Percentiles rank a stretch among this genome's conserved stretches.
These are phyloP conservation scores for Isichthys henryi DNA, from an alignment of 2,113 vertebrate species.

Conservation along the genomic window DNA sequence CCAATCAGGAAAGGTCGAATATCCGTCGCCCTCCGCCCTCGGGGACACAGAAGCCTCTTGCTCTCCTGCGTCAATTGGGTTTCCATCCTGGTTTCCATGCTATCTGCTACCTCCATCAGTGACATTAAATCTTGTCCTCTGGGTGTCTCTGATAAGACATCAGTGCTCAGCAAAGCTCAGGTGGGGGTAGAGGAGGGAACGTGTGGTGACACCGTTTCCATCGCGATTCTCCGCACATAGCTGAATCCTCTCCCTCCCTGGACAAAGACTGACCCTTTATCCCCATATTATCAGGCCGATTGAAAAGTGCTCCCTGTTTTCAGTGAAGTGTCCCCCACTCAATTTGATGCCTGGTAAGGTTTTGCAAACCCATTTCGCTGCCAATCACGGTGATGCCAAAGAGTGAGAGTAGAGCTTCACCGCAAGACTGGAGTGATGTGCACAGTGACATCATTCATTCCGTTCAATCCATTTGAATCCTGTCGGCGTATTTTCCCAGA, in stretches of 20 bases:
- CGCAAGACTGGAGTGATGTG: neutral
- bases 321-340: neutral
- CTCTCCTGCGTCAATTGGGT: neutral
- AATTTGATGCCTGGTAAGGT: constrained; percentile 4
- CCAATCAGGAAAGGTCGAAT: constrained; percentile 4
- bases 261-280: neutral
- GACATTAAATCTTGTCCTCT: constrained; percentile 16
- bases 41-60: neutral
- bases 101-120: constrained; percentile 16
- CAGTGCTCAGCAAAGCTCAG: neutral
- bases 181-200: neutral
- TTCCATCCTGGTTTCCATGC: constrained; percentile 6
- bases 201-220: neutral
- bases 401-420: neutral
- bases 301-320: neutral
- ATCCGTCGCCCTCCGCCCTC: neutral
- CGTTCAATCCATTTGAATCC: neutral
- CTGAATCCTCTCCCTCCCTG: neutral
- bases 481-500: neutral
- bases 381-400: neutral
- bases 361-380: neutral
- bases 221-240: neutral
- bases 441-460: neutral
- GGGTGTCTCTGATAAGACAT: constrained; percentile 7
- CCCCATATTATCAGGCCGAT: neutral